phyloP scores from a whole-genome alignment of 1,140 invertebrate genomes.

The Macrostomum lignano region DNA sequence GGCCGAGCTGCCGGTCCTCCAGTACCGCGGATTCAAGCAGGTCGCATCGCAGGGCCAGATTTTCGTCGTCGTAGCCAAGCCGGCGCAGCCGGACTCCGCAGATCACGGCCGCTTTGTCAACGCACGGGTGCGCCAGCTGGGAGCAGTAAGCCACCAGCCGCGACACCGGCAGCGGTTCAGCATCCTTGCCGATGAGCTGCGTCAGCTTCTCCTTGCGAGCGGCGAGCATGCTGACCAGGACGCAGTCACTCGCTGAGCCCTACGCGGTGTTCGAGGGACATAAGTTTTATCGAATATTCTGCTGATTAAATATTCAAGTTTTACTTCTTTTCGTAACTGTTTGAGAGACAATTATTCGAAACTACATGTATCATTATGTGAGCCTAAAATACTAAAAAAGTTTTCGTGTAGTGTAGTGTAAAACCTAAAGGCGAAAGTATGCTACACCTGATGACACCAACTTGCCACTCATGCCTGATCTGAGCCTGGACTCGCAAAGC shows the following conservation, averaged over 20 bases:
- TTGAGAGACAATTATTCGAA: no score
- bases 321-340: no score
- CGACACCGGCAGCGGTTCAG: conserved; percentile 56
- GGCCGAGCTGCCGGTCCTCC: conserved; percentile 58
- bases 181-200: conserved; percentile 60
- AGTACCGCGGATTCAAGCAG: conserved; percentile 34
- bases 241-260: conserved; percentile 87
- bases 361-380: no score
- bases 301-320: conserved; percentile 2
- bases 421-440: no score
- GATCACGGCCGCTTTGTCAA: conserved; percentile 97
- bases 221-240: conserved; percentile 71
- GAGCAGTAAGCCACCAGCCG: conserved; percentile 67
- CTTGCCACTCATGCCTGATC: no score
- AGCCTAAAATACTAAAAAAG: no score
- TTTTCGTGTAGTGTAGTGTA: no score
- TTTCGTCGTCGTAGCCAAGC: conserved; percentile 47
- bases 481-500: no score
- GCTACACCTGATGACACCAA: no score
- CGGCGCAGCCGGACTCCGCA: conserved; percentile 83
- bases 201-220: conserved; percentile 71
- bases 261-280: conserved; percentile 26
- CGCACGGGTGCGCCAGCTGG: conserved; percentile 71
- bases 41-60: neutral
- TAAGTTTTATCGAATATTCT: no score